These are phyloP conservation scores for Epinephelus cyanopodus DNA, from an alignment of 2,113 vertebrate genomes.

Conservation along the genomic window DNA sequence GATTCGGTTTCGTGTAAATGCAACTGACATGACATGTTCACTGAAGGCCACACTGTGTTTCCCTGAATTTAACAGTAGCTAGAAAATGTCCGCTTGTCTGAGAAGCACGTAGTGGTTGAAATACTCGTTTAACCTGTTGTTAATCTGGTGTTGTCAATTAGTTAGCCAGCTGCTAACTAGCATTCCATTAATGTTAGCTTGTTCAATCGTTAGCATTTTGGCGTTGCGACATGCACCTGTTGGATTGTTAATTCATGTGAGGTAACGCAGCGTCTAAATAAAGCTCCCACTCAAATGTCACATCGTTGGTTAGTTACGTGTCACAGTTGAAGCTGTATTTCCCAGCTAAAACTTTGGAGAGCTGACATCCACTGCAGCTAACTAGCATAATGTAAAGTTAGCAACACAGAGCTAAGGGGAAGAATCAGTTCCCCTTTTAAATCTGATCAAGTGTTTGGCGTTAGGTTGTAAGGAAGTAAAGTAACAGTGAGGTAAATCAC, in stretches of 20 bases:
- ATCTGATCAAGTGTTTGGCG: neutral
- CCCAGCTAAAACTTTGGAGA: too few species aligned
- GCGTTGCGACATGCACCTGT: conserved; percentile 43
- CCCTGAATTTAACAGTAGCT: neutral
- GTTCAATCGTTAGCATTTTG: neutral
- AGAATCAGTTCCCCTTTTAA: neutral
- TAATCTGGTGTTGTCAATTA: neutral
- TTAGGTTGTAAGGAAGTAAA: neutral
- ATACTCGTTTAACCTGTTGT: neutral
- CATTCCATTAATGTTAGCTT: neutral
- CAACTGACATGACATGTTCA: neutral
- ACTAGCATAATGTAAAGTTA: neutral
- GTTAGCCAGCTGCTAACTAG: conserved; percentile 25
- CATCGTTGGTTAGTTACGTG: neutral
- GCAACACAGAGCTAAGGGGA: neutral
- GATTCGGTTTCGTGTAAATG: conserved; percentile 17
- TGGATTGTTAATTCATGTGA: conserved; percentile 28
- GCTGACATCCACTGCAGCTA: neutral
- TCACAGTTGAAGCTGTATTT: neutral
- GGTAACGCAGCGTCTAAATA: conserved; percentile 45
- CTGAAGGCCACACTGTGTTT: neutral
- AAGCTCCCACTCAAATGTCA: conserved; percentile 36
- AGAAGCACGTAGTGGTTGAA: rapidly evolving
- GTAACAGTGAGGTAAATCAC: too few species aligned
- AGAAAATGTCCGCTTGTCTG: rapidly evolving